phyloP scores from a whole-genome alignment of 2,113 vertebrate genomes.

The Eurypyga helias region DNA sequence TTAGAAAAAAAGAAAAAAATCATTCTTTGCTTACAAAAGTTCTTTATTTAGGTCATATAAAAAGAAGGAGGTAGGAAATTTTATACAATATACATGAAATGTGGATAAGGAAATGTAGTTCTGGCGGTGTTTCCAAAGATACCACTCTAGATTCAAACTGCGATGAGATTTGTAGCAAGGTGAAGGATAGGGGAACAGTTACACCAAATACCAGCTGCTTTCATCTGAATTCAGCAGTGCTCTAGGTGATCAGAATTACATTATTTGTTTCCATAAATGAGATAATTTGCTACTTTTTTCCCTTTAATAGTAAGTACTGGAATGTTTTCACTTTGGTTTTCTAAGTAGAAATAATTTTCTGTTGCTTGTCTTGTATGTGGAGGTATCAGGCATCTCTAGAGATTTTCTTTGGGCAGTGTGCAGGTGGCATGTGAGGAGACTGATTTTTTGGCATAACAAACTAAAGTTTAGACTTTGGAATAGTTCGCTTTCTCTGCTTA shows the following conservation, averaged over 20 bases:
- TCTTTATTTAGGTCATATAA: slow-evolving; percentile 14
- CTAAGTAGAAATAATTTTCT: background rate
- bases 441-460: background rate
- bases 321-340: background rate
- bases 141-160: background rate
- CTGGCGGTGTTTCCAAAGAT: background rate
- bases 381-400: accelerated
- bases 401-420: background rate
- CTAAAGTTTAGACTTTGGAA: background rate
- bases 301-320: background rate
- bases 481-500: background rate
- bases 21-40: background rate
- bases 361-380: background rate
- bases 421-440: background rate
- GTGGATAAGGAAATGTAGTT: background rate
- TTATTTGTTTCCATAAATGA: background rate
- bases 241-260: background rate
- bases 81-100: slow-evolving; percentile 1
- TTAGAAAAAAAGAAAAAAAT: background rate
- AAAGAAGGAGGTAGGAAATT: background rate
- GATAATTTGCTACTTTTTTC: background rate
- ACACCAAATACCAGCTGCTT: background rate
- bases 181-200: background rate
- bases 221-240: background rate
- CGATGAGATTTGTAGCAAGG: background rate